phyloP scores from a whole-genome alignment of 2,888 invertebrate genomes.

The Euproctis similis region DNA sequence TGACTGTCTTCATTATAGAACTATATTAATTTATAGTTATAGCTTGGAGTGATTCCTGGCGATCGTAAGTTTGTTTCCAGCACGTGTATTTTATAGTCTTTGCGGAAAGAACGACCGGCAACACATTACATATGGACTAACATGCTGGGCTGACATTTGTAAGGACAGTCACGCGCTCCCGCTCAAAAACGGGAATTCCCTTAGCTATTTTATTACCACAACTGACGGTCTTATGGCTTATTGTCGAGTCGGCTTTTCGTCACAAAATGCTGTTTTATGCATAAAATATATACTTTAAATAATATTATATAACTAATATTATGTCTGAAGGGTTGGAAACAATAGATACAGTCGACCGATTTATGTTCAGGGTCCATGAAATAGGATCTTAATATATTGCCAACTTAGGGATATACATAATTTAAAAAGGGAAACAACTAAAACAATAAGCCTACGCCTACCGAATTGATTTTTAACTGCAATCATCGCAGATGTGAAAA shows the following conservation, averaged over 20 bases:
- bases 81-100: constrained; percentile 52
- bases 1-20: too few species aligned
- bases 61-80: constrained; percentile 37
- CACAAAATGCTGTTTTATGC: constrained; percentile 9
- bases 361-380: constrained; percentile 1
- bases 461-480: too few species aligned
- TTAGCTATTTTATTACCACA: constrained; percentile 37
- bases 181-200: constrained; percentile 28
- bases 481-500: too few species aligned
- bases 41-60: constrained; percentile 7
- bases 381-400: background rate
- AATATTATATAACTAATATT: background rate
- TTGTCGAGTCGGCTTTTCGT: constrained; percentile 32
- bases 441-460: too few species aligned
- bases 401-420: background rate
- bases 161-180: constrained; percentile 14
- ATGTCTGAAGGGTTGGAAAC: background rate
- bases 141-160: constrained; percentile 14
- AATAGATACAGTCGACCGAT: background rate
- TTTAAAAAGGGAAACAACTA: too few species aligned
- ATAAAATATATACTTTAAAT: background rate
- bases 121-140: constrained; percentile 36
- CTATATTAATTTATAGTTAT: too few species aligned
- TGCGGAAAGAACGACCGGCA: constrained; percentile 28
- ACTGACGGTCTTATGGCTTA: constrained; percentile 23